Evolutionary conservation across 1,140 invertebrate species (phyloP), one percentile per base, ranked within the genome.

Genomic region (Drosophila pallidifrons): DNA sequence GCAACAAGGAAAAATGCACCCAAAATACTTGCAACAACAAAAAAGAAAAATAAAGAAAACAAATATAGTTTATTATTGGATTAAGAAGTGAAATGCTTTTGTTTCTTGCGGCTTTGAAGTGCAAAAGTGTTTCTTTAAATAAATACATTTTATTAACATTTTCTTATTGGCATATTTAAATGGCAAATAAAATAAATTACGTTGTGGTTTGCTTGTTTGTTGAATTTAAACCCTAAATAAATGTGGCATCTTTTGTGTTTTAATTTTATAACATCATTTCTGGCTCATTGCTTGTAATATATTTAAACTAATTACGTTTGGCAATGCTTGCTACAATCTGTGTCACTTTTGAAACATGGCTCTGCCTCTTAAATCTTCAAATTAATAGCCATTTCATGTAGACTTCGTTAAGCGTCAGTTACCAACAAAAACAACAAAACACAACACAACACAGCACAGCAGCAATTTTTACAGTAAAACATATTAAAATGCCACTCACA

Each of bases 401-500:
- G 59, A 63, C 73, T 65, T 65, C 11, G 63, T 52, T 59, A 59
- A 63, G 66, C 58, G 66, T 38, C 54, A 7, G 58, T 35, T 58
- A 54, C 63, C 69, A 66, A 58, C 41, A 68, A 58, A 60, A 3
- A 25, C 20, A 20, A 20, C 20, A 25, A 4, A 25, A 3, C 20
- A 25, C 2, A n/a, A 52, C 35, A 20, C 20, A n/a, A 45, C 28
- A 47, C 59, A 72, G 49, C 35, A 60, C 75, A 52, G 52, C 59
- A 79, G 75, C 66, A 63, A 73, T 73, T 87, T 87, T 87, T 79
- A 79, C 81, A 75, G 68, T 70, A 79, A 88, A 87, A 87, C 78
- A 88, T 88, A 88, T 88, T 88, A 88, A 88, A 88, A 88, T 88
- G 83, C 83, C 83, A 88, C 83, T 88, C 85, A 83, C 74, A 88